These are phyloP conservation scores for Acanthurus tractus DNA, from an alignment of 2,797 vertebrate genomes.

Conservation along the genomic window DNA sequence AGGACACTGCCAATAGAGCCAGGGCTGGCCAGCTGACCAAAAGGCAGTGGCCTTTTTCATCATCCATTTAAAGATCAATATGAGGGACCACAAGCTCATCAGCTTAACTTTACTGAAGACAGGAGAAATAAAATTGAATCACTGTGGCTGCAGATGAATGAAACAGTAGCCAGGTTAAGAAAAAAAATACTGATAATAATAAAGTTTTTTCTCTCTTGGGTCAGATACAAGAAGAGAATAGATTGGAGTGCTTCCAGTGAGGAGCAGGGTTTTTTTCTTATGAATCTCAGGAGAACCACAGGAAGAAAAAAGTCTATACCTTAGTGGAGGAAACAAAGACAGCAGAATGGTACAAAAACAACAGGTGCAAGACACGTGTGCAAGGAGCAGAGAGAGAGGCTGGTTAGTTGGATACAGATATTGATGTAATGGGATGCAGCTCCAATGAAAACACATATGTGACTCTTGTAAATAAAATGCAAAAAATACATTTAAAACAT, in stretches of 20 bases:
- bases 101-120: slow-evolving; percentile 65
- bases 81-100: slow-evolving; percentile 71
- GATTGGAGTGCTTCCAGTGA: slow-evolving; percentile 68
- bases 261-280: slow-evolving; percentile 44
- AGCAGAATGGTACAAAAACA: slow-evolving; percentile 3
- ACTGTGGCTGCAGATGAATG: slow-evolving; percentile 42
- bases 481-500: background rate
- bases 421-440: background rate
- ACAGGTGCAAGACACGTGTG: background rate
- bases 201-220: slow-evolving; percentile 35
- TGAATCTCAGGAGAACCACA: slow-evolving; percentile 48
- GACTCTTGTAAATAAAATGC: background rate
- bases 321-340: slow-evolving; percentile 2
- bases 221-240: slow-evolving; percentile 41
- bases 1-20: slow-evolving; percentile 62
- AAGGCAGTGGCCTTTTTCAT: slow-evolving; percentile 74
- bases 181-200: slow-evolving; percentile 39
- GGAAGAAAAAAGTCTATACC: slow-evolving; percentile 14
- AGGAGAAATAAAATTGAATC: slow-evolving; percentile 58
- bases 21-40: slow-evolving; percentile 63
- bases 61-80: slow-evolving; percentile 83
- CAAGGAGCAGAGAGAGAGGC: background rate
- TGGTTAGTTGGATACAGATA: background rate
- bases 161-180: slow-evolving; percentile 33
- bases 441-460: background rate